Evolutionary conservation across 1,140 invertebrate species (phyloP).

Genomic region (Drosophila tristis): DNA sequence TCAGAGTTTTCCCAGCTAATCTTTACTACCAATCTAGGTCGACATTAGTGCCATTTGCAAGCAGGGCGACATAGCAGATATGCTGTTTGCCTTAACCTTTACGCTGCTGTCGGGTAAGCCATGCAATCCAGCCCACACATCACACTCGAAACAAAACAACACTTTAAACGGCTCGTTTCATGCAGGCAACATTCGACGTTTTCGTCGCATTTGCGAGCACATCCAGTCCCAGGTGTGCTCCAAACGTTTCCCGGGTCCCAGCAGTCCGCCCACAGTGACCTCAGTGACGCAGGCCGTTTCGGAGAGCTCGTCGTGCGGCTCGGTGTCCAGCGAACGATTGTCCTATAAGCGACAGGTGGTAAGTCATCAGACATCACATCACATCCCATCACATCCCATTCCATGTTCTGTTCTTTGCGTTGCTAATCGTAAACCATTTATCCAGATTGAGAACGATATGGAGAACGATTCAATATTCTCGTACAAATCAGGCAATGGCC

Average conservation of each 20-base stretch:
- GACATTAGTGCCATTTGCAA: conserved; percentile 90
- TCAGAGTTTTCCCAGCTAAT: conserved; percentile 4
- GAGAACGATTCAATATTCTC: conserved; percentile 87
- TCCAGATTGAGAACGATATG: conserved; percentile 87
- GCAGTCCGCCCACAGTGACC: conserved; percentile 89
- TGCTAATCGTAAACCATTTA: neutral
- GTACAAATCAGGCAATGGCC: conserved; percentile 86
- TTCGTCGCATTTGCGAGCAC: conserved; percentile 97
- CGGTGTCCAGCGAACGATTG: conserved; percentile 91
- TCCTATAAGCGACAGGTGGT: conserved; percentile 83
- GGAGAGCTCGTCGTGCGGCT: conserved; percentile 93
- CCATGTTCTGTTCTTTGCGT: neutral
- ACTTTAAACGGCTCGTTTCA: neutral
- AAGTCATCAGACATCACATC: conserved; percentile 61
- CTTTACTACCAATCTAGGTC: conserved; percentile 83
- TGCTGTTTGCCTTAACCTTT: conserved; percentile 97
- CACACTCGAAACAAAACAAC: neutral
- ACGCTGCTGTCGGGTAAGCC: conserved; percentile 95
- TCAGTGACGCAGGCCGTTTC: conserved; percentile 84
- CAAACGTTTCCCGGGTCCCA: conserved; percentile 83
- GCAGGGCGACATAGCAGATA: conserved; percentile 91
- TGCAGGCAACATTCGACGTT: conserved; percentile 95
- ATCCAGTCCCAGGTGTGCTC: conserved; percentile 95
- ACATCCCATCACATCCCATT: no score
- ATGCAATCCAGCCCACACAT: neutral